A percentile compares a stretch with the other conserved stretches of the same genome.
phyloP scores from a whole-genome alignment of 2,113 vertebrate species.

The Leptobrachium leishanense region DNA sequence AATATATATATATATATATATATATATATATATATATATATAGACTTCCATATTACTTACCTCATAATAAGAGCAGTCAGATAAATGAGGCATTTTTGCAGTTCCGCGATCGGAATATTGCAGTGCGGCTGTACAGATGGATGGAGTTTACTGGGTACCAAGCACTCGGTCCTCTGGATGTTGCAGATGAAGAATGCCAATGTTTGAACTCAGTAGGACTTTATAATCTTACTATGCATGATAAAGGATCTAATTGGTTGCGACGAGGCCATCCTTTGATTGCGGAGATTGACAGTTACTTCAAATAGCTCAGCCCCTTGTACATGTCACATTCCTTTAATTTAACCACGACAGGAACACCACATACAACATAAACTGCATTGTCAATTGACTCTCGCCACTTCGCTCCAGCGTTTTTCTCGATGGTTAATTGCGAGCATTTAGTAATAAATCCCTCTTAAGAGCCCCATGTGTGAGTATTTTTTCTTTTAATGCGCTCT shows the following conservation, averaged over 20 bases:
- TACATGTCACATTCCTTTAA: conserved; percentile 73
- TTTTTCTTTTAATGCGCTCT: conserved; percentile 62
- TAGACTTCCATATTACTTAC: conserved; percentile 61
- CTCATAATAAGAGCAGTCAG: conserved; percentile 73
- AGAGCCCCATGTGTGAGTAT: conserved; percentile 66
- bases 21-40: too few relatives aligned
- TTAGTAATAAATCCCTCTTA: conserved; percentile 71
- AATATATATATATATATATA: too few relatives aligned
- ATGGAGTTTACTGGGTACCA: conserved; percentile 39
- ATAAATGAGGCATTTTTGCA: conserved; percentile 77
- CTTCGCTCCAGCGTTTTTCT: conserved; percentile 60
- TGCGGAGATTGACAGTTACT: conserved; percentile 71
- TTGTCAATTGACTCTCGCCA: conserved; percentile 67
- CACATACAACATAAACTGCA: conserved; percentile 59
- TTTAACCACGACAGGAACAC: conserved; percentile 77
- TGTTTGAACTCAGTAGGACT: conserved; percentile 57
- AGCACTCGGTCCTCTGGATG: conserved; percentile 51
- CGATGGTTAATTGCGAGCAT: conserved; percentile 61
- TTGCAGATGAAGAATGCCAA: conserved; percentile 48
- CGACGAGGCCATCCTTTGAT: conserved; percentile 72
- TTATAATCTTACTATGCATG: conserved; percentile 68
- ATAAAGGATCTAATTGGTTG: conserved; percentile 75
- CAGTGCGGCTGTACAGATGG: conserved; percentile 51
- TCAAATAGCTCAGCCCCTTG: conserved; percentile 70
- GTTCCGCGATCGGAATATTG: conserved; percentile 57